These are phyloP conservation scores for Porites lutea DNA, from an alignment of 64 coral and sea anemone species.

Conservation along the genomic window DNA sequence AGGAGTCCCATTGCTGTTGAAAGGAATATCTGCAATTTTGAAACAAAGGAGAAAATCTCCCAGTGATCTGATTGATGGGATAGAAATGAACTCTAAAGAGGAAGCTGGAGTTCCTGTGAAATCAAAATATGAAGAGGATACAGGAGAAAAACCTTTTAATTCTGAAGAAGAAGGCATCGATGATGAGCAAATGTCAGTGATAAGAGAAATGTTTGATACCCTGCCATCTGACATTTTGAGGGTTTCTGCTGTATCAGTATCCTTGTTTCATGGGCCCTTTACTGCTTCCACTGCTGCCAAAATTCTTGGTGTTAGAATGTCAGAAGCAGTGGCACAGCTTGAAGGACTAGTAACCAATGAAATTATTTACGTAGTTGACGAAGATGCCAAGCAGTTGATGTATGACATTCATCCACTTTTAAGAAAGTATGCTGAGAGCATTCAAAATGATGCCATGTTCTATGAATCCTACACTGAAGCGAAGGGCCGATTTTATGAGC, in stretches of 20 bases:
- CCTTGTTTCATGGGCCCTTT: not conserved
- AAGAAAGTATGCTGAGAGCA: not conserved
- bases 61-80: not conserved
- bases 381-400: not conserved
- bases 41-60: not conserved
- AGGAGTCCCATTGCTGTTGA: not conserved
- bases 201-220: conserved; percentile 1
- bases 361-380: not conserved
- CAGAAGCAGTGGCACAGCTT: not conserved
- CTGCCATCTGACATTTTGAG: not conserved
- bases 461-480: not conserved
- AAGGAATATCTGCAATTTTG: conserved; percentile 21
- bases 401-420: conserved; percentile 14
- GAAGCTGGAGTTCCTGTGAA: not conserved
- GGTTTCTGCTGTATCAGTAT: not conserved
- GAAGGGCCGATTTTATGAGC: not conserved
- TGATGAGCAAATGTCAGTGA: not conserved
- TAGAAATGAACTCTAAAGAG: not conserved
- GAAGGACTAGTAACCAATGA: not conserved
- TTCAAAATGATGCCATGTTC: not conserved
- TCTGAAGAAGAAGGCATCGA: not conserved
- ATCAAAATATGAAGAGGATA: not conserved
- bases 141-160: not conserved
- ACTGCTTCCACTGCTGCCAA: not conserved
- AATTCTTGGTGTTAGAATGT: not conserved